phyloP scores from a whole-genome alignment of 2,113 vertebrate species.

The Centrocercus urophasianus region DNA sequence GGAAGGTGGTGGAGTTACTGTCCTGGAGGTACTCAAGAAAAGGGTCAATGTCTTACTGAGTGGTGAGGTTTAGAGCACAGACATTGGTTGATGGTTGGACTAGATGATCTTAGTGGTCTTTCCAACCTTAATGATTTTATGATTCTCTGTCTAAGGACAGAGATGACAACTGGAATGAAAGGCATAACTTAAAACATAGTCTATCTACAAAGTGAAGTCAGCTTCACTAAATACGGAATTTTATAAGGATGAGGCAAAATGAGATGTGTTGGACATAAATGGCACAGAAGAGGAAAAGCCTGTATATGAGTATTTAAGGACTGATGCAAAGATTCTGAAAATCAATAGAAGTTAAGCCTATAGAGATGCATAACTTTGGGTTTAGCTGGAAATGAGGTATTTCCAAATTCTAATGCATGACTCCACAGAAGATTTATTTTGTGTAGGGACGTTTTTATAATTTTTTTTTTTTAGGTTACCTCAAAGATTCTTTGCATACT shows the following conservation, averaged over 20 bases:
- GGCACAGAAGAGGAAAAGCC: background rate
- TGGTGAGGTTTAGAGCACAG: no score
- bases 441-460: background rate
- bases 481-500: background rate
- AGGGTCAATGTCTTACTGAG: no score
- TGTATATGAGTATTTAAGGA: background rate
- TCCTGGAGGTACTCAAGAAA: no score
- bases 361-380: background rate
- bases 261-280: background rate
- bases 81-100: no score
- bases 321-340: background rate
- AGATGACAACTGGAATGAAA: background rate
- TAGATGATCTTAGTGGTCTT: no score
- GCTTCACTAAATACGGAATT: background rate
- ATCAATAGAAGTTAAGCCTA: background rate
- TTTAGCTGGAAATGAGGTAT: background rate
- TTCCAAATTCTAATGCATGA: background rate
- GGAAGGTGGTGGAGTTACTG: no score
- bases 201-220: background rate
- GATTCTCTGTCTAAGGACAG: background rate
- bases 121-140: no score
- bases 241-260: background rate
- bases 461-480: background rate
- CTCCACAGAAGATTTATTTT: background rate
- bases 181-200: background rate